A percentile compares a stretch with the other conserved stretches of the same genome.
Conservation (phyloP, 2,113 vertebrate genomes). For the cat (Felis catus) region F.catus_Fca126_mat1.0 CM031417.1:95561501-95562000, state of each 20-base stretch:
- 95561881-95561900: background rate
- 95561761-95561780: background rate
- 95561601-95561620: background rate
- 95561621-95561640: background rate
- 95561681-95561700: background rate
- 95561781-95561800: background rate
- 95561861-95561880: background rate
- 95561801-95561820: background rate
- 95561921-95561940: background rate
- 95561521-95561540: background rate
- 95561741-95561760: constrained; percentile 10
- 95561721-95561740: background rate
- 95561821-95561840: background rate
- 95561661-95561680: background rate
- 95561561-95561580: background rate
- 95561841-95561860: background rate
- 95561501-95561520: background rate
- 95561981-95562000: rapidly evolving
- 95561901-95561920: background rate
- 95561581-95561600: background rate
- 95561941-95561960: background rate
- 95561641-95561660: background rate
- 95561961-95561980: background rate
- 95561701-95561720: background rate
- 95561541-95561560: background rate